These are phyloP conservation scores for Scytalopus superciliaris DNA, from an alignment of 2,113 vertebrate species.

Conservation along the genomic window DNA sequence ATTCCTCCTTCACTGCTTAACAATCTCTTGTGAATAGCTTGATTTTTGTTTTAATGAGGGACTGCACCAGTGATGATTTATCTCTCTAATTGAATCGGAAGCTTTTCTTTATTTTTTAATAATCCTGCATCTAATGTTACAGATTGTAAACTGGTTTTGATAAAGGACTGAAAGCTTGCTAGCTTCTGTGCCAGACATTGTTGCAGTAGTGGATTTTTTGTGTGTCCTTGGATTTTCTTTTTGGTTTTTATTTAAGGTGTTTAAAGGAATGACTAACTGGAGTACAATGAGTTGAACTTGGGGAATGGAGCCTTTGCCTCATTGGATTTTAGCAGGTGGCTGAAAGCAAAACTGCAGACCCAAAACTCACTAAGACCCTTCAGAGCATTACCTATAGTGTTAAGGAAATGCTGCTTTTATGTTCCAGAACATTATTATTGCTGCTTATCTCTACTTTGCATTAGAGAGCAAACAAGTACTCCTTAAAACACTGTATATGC, in stretches of 20 bases:
- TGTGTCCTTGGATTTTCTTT: background rate
- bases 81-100: constrained; percentile 3
- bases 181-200: background rate
- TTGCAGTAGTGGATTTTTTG: background rate
- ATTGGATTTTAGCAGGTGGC: background rate
- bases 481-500: background rate
- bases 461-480: background rate
- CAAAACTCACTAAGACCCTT: background rate
- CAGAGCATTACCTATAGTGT: background rate
- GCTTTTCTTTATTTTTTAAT: constrained; percentile 36
- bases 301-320: background rate
- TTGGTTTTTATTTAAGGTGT: background rate
- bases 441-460: constrained; percentile 4
- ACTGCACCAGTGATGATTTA: background rate
- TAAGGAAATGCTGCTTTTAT: background rate
- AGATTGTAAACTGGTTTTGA: background rate
- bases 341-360: background rate
- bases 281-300: background rate
- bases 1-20: background rate
- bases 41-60: constrained; percentile 38
- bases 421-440: background rate
- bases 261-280: background rate
- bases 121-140: background rate
- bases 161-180: background rate
- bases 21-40: background rate